These are phyloP conservation scores for Pangasius macronema DNA, from an alignment of 2,797 vertebrate species.

Conservation along the genomic window DNA sequence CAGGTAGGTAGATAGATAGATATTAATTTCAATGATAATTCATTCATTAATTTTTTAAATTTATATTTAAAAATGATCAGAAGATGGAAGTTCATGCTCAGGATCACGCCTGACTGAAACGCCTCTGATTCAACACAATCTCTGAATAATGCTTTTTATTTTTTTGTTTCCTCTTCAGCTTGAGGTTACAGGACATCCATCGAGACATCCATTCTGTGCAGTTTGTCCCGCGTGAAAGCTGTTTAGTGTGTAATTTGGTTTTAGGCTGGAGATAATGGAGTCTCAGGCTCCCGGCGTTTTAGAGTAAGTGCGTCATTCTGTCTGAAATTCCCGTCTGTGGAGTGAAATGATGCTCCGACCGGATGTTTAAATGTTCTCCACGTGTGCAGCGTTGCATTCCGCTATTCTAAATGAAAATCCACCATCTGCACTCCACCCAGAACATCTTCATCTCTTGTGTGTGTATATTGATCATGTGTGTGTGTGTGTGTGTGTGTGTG, in stretches of 20 bases:
- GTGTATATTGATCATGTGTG: not conserved
- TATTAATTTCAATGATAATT: too few relatives aligned
- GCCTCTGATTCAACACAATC: not conserved
- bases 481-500: not conserved
- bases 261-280: not conserved
- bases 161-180: not conserved
- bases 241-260: not conserved
- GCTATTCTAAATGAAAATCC: not conserved
- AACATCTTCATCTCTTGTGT: not conserved
- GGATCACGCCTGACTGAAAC: not conserved
- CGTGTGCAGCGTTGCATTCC: not conserved
- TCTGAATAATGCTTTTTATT: not conserved
- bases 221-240: not conserved
- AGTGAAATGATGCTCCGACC: not conserved
- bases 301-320: not conserved
- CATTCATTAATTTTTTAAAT: too few relatives aligned
- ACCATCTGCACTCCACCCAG: constrained; percentile 7
- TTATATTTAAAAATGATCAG: not conserved
- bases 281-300: not conserved
- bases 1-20: too few relatives aligned
- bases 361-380: not conserved
- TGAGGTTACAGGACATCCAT: not conserved
- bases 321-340: not conserved
- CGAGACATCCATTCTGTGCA: too few relatives aligned
- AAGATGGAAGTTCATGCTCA: not conserved